Conservation (phyloP, 2,888 invertebrate species). For the Andrena flavipes region DNA sequence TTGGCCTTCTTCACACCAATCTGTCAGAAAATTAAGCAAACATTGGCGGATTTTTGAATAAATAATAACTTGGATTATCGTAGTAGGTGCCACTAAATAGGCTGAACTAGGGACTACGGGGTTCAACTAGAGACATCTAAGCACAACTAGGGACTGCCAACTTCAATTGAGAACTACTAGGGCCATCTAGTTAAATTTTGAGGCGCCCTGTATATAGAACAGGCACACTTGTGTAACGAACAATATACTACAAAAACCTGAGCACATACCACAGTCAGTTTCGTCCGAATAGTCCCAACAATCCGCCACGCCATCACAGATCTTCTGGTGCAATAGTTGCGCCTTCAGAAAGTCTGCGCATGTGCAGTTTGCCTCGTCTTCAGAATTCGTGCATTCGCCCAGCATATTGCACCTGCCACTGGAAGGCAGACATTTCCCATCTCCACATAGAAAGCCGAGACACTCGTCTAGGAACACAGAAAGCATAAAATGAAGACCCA, state of each 20-base stretch:
- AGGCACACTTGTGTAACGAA: too few species aligned
- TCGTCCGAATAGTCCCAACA: conserved; percentile 94
- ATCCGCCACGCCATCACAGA: conserved; percentile 92
- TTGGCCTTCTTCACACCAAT: conserved; percentile 90
- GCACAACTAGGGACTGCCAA: too few species aligned
- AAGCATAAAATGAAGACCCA: conserved; percentile 20
- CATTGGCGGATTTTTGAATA: background rate
- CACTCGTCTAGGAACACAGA: conserved; percentile 82
- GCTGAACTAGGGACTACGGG: too few species aligned
- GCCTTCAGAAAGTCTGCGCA: conserved; percentile 91
- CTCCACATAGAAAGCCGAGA: conserved; percentile 87
- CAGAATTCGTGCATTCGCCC: conserved; percentile 89
- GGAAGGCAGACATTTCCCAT: conserved; percentile 88
- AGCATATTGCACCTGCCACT: conserved; percentile 90
- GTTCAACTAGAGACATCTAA: too few species aligned
- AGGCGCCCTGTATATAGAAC: too few species aligned
- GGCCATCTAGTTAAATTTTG: too few species aligned
- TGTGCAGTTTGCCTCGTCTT: conserved; percentile 90
- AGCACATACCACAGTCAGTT: conserved; percentile 88
- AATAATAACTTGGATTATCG: background rate
- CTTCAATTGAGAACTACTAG: too few species aligned
- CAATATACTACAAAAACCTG: too few species aligned
- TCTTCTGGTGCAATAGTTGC: conserved; percentile 89
- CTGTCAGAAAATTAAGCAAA: conserved; percentile 84
- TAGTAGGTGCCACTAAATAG: background rate